Conservation (phyloP, 2,113 vertebrate genomes). For the Oostethus manadensis region DNA sequence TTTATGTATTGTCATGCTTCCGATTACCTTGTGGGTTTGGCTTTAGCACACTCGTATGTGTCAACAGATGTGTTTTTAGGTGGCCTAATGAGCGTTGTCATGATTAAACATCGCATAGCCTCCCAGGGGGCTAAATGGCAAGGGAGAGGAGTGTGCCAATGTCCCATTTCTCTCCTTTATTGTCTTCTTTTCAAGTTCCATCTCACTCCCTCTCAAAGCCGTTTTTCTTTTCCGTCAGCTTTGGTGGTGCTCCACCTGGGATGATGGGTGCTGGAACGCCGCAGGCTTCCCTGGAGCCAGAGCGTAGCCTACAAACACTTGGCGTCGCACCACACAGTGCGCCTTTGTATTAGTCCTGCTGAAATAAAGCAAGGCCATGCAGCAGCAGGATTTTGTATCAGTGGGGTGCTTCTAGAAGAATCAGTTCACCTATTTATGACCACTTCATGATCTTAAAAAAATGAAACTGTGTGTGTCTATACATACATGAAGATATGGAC, state of each 20-base stretch:
- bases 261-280: constrained; percentile 61
- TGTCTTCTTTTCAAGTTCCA: constrained; percentile 39
- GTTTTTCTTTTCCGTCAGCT: constrained; percentile 56
- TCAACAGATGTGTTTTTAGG: constrained; percentile 19
- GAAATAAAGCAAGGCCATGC: constrained; percentile 53
- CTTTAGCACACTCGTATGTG: constrained; percentile 24
- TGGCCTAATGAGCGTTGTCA: constrained; percentile 31
- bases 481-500: neutral
- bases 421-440: constrained; percentile 8
- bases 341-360: constrained; percentile 57
- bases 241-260: constrained; percentile 57
- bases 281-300: constrained; percentile 68
- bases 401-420: constrained; percentile 18
- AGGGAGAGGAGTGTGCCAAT: constrained; percentile 1
- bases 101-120: constrained; percentile 10
- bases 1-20: constrained; percentile 64
- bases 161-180: constrained; percentile 6
- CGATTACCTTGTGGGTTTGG: constrained; percentile 53
- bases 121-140: constrained; percentile 2
- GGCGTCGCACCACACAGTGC: constrained; percentile 53
- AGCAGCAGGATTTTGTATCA: constrained; percentile 39
- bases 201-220: constrained; percentile 52
- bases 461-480: no score
- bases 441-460: no score
- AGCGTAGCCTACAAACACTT: constrained; percentile 64